Evolutionary conservation across 2,797 vertebrate species (phyloP).

Genomic region (Euthynnus affinis): DNA sequence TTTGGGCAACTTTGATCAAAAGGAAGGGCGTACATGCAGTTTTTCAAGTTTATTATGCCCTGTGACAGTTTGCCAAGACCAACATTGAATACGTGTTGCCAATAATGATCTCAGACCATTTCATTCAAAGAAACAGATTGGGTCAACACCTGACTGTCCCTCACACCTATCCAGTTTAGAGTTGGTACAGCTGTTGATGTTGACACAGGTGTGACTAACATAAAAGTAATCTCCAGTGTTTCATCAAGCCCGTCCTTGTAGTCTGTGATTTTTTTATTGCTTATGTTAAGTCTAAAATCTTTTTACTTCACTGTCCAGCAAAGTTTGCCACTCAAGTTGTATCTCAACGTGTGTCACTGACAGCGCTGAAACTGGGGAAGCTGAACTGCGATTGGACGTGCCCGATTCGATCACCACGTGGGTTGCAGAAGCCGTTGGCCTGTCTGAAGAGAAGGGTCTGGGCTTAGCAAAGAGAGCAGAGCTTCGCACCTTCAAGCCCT

Average conservation of each 20-base stretch:
- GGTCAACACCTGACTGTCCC: conserved; percentile 72
- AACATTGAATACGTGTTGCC: conserved; percentile 69
- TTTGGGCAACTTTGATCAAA: conserved; percentile 76
- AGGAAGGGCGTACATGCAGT: conserved; percentile 60
- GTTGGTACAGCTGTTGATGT: conserved; percentile 69
- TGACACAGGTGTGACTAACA: conserved; percentile 74
- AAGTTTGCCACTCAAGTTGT: conserved; percentile 10
- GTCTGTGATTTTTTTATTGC: conserved; percentile 37
- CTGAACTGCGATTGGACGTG: conserved; percentile 87
- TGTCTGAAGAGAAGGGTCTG: conserved; percentile 88
- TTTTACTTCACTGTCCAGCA: conserved; percentile 26
- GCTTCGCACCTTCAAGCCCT: conserved; percentile 92
- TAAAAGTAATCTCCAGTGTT: conserved; percentile 56
- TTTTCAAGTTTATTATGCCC: conserved; percentile 71
- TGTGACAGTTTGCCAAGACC: conserved; percentile 70
- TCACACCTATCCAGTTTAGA: conserved; percentile 54
- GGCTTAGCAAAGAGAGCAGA: conserved; percentile 86
- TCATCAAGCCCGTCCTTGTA: conserved; percentile 51
- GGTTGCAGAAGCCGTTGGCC: conserved; percentile 90
- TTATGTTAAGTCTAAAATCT: conserved; percentile 22
- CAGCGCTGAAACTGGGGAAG: conserved; percentile 87
- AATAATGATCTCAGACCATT: conserved; percentile 75
- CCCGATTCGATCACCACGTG: conserved; percentile 95
- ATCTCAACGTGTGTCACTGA: conserved; percentile 32
- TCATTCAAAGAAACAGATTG: conserved; percentile 66